Percentiles rank a stretch among this genome's conserved stretches.
Evolutionary conservation across 2,888 invertebrate genomes (phyloP).

Genomic region (Oligia strigilis): DNA sequence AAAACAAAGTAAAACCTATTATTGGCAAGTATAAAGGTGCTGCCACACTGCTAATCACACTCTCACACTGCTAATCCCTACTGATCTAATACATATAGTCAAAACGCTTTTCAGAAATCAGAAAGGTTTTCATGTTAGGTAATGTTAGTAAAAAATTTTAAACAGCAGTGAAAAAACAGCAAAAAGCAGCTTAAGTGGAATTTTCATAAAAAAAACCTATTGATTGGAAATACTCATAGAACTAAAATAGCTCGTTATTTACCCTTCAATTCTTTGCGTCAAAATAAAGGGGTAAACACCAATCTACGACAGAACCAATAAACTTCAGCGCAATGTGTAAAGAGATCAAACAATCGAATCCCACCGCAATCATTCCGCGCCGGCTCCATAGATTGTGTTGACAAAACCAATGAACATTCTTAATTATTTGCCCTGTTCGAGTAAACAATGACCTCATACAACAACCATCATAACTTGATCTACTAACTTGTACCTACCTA

Average conservation of each 20-base stretch:
- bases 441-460: constrained; percentile 86
- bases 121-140: too few relatives aligned
- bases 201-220: not conserved
- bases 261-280: constrained; percentile 17
- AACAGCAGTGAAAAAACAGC: too few relatives aligned
- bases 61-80: too few relatives aligned
- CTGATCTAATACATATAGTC: too few relatives aligned
- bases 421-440: constrained; percentile 88
- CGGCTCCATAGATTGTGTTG: constrained; percentile 82
- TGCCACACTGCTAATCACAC: too few relatives aligned
- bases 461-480: constrained; percentile 75
- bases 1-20: not conserved
- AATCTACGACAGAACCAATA: constrained; percentile 75
- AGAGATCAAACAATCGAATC: constrained; percentile 82
- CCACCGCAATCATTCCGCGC: constrained; percentile 78
- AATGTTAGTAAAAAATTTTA: too few relatives aligned
- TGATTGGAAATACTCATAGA: not conserved
- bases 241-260: constrained; percentile 21
- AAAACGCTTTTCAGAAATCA: too few relatives aligned
- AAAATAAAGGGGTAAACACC: constrained; percentile 67
- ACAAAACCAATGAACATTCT: constrained; percentile 90
- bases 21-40: not conserved
- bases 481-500: constrained; percentile 31
- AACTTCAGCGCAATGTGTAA: constrained; percentile 75
- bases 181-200: too few relatives aligned